Evolutionary conservation across 2,797 vertebrate species (phyloP).

Genomic region (Tokudaia tokunoshimensis): DNA sequence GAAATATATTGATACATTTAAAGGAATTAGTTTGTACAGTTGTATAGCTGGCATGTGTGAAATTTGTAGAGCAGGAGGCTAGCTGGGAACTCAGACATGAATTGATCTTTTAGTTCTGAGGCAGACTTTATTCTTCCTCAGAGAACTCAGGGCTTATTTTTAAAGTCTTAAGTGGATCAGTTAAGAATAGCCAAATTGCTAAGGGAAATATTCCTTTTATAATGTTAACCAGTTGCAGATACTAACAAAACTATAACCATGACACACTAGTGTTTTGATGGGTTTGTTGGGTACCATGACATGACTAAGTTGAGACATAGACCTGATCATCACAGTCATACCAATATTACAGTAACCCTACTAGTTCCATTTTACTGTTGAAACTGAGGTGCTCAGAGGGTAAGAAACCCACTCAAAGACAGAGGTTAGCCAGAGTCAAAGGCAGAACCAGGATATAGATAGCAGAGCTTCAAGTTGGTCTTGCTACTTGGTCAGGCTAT

Average conservation of each 20-base stretch:
- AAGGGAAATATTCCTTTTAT: not conserved
- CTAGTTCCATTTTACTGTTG: not conserved
- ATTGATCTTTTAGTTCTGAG: not conserved
- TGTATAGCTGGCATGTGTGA: not conserved
- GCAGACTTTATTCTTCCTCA: not conserved
- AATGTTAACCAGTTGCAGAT: not conserved
- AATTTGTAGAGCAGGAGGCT: not conserved
- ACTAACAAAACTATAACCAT: not conserved
- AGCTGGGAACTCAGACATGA: not conserved
- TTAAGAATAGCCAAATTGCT: not conserved
- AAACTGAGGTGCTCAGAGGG: not conserved
- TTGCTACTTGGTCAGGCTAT: not conserved
- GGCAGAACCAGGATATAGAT: not conserved
- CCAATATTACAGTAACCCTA: not conserved
- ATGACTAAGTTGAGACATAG: not conserved
- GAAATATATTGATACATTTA: slow-evolving; percentile 20
- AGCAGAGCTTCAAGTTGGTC: not conserved
- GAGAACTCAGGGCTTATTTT: not conserved
- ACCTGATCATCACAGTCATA: not conserved
- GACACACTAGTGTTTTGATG: not conserved
- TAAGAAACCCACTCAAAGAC: not conserved
- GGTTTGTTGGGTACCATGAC: not conserved
- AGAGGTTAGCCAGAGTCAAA: not conserved
- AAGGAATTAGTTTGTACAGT: not conserved
- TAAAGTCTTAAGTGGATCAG: not conserved